Evolutionary conservation across 2,113 vertebrate species (phyloP).

Genomic region (Neofelis nebulosa): DNA sequence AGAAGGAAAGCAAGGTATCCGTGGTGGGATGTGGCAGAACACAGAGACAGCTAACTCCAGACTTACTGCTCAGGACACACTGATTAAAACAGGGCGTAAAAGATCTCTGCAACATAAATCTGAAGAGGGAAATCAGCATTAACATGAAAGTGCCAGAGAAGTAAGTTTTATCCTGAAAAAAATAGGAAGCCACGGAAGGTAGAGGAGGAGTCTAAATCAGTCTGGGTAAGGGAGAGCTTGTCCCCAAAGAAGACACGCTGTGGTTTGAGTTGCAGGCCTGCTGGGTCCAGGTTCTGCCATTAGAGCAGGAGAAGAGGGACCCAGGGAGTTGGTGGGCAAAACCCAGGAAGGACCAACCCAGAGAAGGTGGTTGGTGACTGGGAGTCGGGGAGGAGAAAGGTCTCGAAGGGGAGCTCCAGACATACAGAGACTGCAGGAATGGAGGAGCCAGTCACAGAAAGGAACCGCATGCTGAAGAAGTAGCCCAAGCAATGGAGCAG

Average conservation of each 20-base stretch:
- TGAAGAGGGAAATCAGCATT: background rate
- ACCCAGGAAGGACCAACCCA: background rate
- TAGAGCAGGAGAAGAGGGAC: background rate
- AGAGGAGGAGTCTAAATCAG: background rate
- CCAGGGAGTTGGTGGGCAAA: background rate
- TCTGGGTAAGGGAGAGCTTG: background rate
- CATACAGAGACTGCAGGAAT: background rate
- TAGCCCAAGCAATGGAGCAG: background rate
- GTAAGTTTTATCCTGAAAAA: background rate
- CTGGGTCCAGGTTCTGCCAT: background rate
- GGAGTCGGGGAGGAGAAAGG: background rate
- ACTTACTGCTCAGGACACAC: background rate
- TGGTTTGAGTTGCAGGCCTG: background rate
- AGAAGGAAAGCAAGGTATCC: background rate
- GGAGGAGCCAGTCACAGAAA: background rate
- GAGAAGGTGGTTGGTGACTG: background rate
- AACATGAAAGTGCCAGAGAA: background rate
- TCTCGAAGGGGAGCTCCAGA: background rate
- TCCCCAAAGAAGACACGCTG: background rate
- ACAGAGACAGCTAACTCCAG: background rate
- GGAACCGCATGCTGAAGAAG: background rate
- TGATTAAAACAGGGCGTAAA: background rate
- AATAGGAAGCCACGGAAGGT: background rate
- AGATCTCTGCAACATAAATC: background rate
- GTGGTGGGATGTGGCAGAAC: background rate